Evolutionary conservation across 1,140 invertebrate genomes (phyloP), one percentile per base, ranked within the genome.

Genomic region (Bicyclus anynana): DNA sequence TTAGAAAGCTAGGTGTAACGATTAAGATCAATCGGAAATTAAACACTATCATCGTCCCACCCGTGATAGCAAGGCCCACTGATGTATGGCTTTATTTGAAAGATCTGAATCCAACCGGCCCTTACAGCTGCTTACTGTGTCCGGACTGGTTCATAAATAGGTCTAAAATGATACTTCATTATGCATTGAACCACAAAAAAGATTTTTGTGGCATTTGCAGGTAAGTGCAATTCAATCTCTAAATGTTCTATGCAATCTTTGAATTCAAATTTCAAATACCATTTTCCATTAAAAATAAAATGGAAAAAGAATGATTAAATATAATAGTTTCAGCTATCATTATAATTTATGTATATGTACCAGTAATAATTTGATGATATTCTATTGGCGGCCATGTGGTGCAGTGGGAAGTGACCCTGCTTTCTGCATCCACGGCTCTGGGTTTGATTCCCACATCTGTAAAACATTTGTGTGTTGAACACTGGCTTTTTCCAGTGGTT

Each of bases 81-180:
- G 87, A 89, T 67, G 85, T 89, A 5, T 89, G 88, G 88, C 53
- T 89, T 6, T 88, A 89, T 64, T 54, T 87, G 10, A 89, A 86
- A 66, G 81, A 87, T 68, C 66, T 89, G 5, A 88, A 85, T 47
- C 74, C 77, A 5, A 69, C 74, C 16, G 87, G 87, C 2, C 87
- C 87, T 10, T 89, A 85, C 55, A 88, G 78, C 44, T 89, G 87
- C 52, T 71, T 89, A 38, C 57, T 89, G 20, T 89, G 87, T 47
- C 48, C 78, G 13, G 84, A 87, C 35, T 89, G 87, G 79, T 89
- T 89, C 62, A 82, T 88, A 51, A 89, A 87, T 63, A 74, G 79
- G 35, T 67, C 81, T 1, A 89, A 88, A 79, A 73, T 89, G 52
- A 73, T 89, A 17, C 60, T 88, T 27, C 87, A 89, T 50, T 89